Evolutionary conservation across 2,888 invertebrate genomes (phyloP), one percentile per base, ranked within the genome.

Genomic region (Ashinkailepas kermadecensis): DNA sequence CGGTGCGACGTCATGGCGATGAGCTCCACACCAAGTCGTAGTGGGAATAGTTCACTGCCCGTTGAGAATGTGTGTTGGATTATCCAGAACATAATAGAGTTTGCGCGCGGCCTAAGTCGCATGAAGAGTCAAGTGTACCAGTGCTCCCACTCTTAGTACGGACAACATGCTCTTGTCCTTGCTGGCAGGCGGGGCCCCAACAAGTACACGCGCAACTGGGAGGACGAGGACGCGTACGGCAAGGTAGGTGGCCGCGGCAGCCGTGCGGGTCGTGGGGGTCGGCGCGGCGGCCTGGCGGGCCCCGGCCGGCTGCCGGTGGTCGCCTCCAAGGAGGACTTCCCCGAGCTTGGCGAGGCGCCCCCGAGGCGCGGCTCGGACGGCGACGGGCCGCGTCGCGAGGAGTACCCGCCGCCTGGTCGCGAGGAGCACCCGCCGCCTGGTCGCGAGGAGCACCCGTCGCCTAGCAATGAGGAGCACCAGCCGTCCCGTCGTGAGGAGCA

Each of bases 141-240:
- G 39, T 39, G 39, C 4, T 39, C 39, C 39, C 39, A 39, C 39
- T 39, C 39, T n/a, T n/a, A 39, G 39, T 39, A 39, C 39, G 39
- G 39, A 39, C 39, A 39, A 39, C 4, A 39, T 18, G 21, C 21
- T 78, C 39, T 39, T 57, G 9, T 25, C 57, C 62, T 11, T 56
- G 23, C 82, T 85, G 85, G 78, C 86, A 94, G 94, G 0, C 94
- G 96, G 81, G 95, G 96, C 0, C 96, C 96, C 0, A 95, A 93
- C 87, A 96, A 95, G 87, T 96, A 96, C 87, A 95, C 94, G 0
- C 91, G 96, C 18, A 95, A 94, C 83, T 96, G 96, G 95, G 95
- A 96, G 86, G 96, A 96, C 86, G 95, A 95, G 87, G 94, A 94
- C 86, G 96, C 96, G 0, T 96, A 96, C 87, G 89, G 91, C 39